phyloP scores from a whole-genome alignment of 2,113 vertebrate species.

The Petroica traversi region DNA sequence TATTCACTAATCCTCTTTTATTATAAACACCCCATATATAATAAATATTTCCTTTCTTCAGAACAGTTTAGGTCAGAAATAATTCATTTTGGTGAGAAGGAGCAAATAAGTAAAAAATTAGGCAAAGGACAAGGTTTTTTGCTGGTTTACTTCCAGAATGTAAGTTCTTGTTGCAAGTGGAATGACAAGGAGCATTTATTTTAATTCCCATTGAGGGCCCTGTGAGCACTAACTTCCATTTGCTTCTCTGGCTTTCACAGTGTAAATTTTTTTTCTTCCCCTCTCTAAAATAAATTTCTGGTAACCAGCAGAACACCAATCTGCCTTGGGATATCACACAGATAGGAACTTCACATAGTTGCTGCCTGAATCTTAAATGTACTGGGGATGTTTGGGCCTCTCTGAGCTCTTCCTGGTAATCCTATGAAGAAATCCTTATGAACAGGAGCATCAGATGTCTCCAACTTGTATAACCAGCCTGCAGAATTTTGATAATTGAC shows the following conservation, averaged over 20 bases:
- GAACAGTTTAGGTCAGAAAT: not conserved
- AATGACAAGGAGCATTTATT: not conserved
- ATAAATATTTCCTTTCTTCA: not conserved
- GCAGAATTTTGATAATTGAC: not conserved
- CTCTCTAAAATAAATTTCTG: conserved; percentile 5
- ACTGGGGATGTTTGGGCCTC: not conserved
- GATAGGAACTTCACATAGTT: not conserved
- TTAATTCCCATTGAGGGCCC: not conserved
- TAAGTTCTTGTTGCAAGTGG: not conserved
- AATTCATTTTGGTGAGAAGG: not conserved
- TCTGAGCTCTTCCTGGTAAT: not conserved
- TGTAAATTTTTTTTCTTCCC: not conserved
- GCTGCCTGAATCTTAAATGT: not conserved
- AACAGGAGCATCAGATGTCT: not conserved
- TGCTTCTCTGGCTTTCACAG: not conserved
- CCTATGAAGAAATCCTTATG: not conserved
- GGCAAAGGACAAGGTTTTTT: not conserved
- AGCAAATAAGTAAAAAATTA: not conserved
- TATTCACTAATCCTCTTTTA: not conserved
- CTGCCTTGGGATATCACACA: not conserved
- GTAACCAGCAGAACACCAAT: not conserved
- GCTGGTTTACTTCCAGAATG: not conserved
- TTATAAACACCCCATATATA: not conserved
- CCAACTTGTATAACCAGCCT: not conserved
- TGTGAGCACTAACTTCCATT: not conserved